These are phyloP conservation scores for Mesoligia furuncula DNA, from an alignment of 2,888 invertebrate species.

Conservation along the genomic window DNA sequence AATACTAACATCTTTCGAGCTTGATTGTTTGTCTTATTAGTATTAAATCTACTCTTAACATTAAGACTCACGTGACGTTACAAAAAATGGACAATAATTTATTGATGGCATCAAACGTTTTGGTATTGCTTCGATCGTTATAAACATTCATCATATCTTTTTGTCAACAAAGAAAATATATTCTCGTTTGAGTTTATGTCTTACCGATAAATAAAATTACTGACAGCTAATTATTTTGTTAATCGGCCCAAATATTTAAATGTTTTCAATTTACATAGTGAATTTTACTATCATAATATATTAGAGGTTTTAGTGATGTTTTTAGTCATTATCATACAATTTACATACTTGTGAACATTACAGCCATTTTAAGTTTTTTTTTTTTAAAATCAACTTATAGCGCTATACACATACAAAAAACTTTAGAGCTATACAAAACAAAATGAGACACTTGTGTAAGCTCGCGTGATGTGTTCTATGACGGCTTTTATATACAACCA, in stretches of 20 bases:
- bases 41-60: constrained; percentile 57
- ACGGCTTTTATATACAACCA: not conserved
- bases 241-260: constrained; percentile 1
- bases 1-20: constrained; percentile 47
- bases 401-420: not conserved
- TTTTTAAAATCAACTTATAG: not conserved
- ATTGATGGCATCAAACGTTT: constrained; percentile 14
- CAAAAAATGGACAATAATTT: constrained; percentile 34
- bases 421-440: no score
- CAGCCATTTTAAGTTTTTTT: not conserved
- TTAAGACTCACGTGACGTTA: constrained; percentile 50
- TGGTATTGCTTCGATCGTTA: constrained; percentile 9
- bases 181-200: constrained; percentile 2
- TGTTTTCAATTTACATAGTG: not conserved
- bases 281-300: not conserved
- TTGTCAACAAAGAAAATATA: not conserved
- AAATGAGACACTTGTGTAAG: constrained; percentile 5
- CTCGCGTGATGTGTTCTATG: not conserved
- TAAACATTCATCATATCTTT: not conserved
- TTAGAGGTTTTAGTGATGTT: constrained; percentile 2
- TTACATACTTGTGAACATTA: constrained; percentile 6
- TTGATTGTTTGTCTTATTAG: constrained; percentile 28
- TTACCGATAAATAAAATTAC: constrained; percentile 15
- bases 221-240: not conserved
- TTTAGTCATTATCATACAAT: constrained; percentile 16